A percentile compares a stretch with the other conserved stretches of the same genome.
These are phyloP conservation scores for Wasmannia auropunctata DNA, from an alignment of 1,140 invertebrate species.

Conservation along the genomic window DNA sequence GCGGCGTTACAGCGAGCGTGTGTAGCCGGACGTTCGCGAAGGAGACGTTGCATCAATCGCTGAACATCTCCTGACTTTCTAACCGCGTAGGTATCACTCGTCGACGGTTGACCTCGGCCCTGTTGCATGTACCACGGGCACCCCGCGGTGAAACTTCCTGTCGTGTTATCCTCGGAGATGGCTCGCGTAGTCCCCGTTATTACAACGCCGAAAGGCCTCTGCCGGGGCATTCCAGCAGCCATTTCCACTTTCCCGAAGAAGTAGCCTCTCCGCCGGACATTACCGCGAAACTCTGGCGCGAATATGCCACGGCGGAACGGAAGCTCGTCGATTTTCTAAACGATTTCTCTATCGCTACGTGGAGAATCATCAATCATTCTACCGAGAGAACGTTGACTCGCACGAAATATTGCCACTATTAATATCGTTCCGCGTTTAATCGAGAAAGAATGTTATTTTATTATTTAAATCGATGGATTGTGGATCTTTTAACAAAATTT, in stretches of 20 bases:
- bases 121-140: slow-evolving; percentile 32
- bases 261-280: slow-evolving; percentile 2
- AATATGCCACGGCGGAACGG: neutral
- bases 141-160: slow-evolving; percentile 69
- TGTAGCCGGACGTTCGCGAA: neutral
- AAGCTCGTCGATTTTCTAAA: neutral
- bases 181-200: slow-evolving; percentile 30
- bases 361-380: neutral
- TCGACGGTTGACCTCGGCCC: slow-evolving; percentile 59
- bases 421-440: neutral
- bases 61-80: slow-evolving; percentile 44
- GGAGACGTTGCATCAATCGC: slow-evolving; percentile 53
- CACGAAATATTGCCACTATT: neutral
- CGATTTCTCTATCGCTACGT: neutral
- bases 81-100: slow-evolving; percentile 56
- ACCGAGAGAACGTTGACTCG: neutral
- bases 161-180: slow-evolving; percentile 41
- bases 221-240: slow-evolving; percentile 43
- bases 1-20: neutral
- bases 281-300: slow-evolving; percentile 1
- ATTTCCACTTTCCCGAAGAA: slow-evolving; percentile 18
- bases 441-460: neutral
- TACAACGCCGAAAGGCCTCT: slow-evolving; percentile 39
- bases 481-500: neutral
- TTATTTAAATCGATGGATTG: neutral